phyloP scores from a whole-genome alignment of 2,888 invertebrate genomes.

The Rotaria sp. region DNA sequence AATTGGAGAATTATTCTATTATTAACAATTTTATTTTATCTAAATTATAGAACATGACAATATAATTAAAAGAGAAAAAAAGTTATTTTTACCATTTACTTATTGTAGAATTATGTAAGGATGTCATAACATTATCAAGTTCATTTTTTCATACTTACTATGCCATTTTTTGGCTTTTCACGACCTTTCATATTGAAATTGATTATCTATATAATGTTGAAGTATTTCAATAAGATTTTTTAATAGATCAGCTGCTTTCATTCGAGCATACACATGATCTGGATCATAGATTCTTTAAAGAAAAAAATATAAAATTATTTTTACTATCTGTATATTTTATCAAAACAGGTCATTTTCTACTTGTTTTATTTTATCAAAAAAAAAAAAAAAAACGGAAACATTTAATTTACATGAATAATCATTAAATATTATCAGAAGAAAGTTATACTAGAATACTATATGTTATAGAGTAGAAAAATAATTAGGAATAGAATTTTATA shows the following conservation, averaged over 20 bases:
- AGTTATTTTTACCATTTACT: not conserved
- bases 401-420: too few species aligned
- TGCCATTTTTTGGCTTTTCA: not conserved
- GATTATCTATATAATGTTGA: not conserved
- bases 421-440: too few species aligned
- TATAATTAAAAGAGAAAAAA: not conserved
- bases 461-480: too few species aligned
- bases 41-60: not conserved
- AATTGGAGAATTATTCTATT: not conserved
- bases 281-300: not conserved
- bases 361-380: too few species aligned
- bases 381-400: too few species aligned
- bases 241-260: not conserved
- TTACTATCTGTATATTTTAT: too few species aligned
- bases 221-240: not conserved
- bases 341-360: too few species aligned
- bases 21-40: not conserved
- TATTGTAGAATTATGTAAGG: not conserved
- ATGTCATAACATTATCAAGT: not conserved
- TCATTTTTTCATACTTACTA: not conserved
- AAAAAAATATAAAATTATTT: not conserved
- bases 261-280: conserved; percentile 12
- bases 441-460: too few species aligned
- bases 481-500: too few species aligned
- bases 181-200: not conserved